Conservation (phyloP, 2,888 invertebrate genomes). For the Selenia dentaria region DNA sequence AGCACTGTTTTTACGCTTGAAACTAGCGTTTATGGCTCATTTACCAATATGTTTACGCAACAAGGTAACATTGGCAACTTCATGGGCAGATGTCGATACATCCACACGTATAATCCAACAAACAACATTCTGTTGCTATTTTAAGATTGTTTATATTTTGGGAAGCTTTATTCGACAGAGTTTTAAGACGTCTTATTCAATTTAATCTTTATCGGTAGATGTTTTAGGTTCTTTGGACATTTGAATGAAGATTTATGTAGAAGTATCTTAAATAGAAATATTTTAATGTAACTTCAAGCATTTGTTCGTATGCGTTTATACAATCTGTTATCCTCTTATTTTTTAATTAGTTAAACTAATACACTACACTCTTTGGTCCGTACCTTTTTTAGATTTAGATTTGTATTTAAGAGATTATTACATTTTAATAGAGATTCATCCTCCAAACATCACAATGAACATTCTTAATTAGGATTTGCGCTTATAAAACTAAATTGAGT, state of each 20-base stretch:
- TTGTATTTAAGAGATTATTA: too few species aligned
- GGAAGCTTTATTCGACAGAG: conserved; percentile 11
- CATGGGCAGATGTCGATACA: conserved; percentile 56
- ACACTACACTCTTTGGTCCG: too few species aligned
- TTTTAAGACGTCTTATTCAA: conserved; percentile 22
- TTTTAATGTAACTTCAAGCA: too few species aligned
- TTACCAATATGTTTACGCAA: conserved; percentile 54
- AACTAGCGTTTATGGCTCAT: conserved; percentile 41
- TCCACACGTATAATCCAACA: conserved; percentile 38
- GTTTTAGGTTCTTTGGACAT: conserved; percentile 23
- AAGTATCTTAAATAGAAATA: conserved; percentile 7
- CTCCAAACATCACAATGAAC: too few species aligned
- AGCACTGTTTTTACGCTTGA: conserved; percentile 18
- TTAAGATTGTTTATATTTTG: conserved; percentile 26
- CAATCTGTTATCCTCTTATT: too few species aligned
- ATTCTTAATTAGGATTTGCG: too few species aligned
- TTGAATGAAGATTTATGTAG: conserved; percentile 14
- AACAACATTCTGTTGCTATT: conserved; percentile 26
- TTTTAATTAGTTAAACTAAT: too few species aligned
- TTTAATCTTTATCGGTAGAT: conserved; percentile 28
- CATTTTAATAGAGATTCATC: too few species aligned
- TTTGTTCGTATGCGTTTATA: too few species aligned
- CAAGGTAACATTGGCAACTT: conserved; percentile 52
- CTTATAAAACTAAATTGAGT: too few species aligned
- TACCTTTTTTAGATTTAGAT: too few species aligned